A percentile compares a stretch with the other conserved stretches of the same genome.
Evolutionary conservation across 2,113 vertebrate species (phyloP).

Genomic region (Microcebus murinus): DNA sequence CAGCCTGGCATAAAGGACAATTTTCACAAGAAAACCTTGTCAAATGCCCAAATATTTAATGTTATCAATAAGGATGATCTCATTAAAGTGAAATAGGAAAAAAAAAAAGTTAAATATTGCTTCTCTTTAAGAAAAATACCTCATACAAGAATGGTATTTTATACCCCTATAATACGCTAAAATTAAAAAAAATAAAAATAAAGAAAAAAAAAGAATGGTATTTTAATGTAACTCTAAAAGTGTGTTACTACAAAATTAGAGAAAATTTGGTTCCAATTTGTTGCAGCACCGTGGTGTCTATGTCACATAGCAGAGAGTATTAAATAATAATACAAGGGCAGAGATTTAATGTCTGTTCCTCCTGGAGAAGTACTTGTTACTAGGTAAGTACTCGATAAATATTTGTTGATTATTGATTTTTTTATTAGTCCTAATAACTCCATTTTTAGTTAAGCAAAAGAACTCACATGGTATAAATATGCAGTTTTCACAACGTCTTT

Average conservation of each 20-base stretch:
- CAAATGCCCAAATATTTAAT: background rate
- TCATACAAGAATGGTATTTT: background rate
- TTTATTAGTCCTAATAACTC: background rate
- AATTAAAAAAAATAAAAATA: too few relatives aligned
- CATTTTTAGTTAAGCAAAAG: conserved; percentile 23
- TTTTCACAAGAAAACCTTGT: background rate
- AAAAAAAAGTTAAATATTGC: background rate
- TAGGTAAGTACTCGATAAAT: background rate
- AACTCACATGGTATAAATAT: background rate
- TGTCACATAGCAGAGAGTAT: background rate
- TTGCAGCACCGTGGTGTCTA: background rate
- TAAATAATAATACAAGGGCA: background rate
- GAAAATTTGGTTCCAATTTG: background rate
- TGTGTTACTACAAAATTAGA: background rate
- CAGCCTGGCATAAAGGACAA: background rate
- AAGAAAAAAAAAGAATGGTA: background rate
- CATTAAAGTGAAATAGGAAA: background rate
- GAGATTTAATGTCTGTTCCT: background rate
- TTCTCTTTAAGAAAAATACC: background rate
- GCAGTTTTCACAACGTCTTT: conserved; percentile 1
- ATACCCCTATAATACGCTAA: background rate
- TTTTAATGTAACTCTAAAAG: background rate
- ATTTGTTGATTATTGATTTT: background rate
- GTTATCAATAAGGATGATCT: background rate
- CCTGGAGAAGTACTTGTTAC: background rate